These are phyloP conservation scores for Chiridota heheva DNA, from an alignment of 35 echinoderm and acorn worm genomes.

Conservation along the genomic window DNA sequence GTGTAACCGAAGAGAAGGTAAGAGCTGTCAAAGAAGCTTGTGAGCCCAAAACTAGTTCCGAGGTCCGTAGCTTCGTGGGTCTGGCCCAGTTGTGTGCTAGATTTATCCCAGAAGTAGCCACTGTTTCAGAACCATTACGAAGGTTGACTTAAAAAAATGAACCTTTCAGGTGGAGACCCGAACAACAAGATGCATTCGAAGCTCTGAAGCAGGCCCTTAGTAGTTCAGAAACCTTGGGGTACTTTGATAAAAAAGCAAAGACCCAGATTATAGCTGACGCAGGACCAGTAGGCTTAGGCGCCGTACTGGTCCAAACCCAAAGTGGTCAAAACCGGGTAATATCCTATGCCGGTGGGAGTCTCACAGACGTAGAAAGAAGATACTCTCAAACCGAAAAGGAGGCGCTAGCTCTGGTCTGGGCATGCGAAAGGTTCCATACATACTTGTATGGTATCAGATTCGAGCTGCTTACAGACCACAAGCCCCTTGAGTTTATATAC, in stretches of 20 bases:
- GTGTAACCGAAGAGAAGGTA: slow-evolving; percentile 38
- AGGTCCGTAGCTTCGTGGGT: slow-evolving; percentile 57
- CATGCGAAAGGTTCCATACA: slow-evolving; percentile 49
- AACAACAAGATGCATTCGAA: slow-evolving; percentile 33
- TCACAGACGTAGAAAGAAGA: slow-evolving; percentile 36
- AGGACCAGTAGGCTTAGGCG: slow-evolving; percentile 56
- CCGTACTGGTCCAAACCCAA: slow-evolving; percentile 34
- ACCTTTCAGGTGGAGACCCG: slow-evolving; percentile 37
- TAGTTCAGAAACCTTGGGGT: slow-evolving; percentile 34
- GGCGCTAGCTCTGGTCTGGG: slow-evolving; percentile 57
- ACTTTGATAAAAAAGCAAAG: slow-evolving; percentile 53
- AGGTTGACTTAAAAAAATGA: slow-evolving; percentile 46
- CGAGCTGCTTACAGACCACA: slow-evolving; percentile 50
- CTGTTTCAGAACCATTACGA: slow-evolving; percentile 49
- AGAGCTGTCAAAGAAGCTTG: slow-evolving; percentile 33
- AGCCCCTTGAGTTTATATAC: slow-evolving; percentile 45
- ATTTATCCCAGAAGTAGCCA: slow-evolving; percentile 73
- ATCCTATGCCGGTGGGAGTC: slow-evolving; percentile 27
- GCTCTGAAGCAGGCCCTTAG: slow-evolving; percentile 43
- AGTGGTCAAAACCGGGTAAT: background rate
- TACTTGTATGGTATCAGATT: slow-evolving; percentile 52
- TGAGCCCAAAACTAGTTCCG: slow-evolving; percentile 33
- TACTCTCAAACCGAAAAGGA: slow-evolving; percentile 79
- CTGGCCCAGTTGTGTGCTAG: slow-evolving; percentile 43
- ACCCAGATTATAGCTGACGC: slow-evolving; percentile 47